Evolutionary conservation across 2,797 vertebrate species (phyloP).

Genomic region (Typhlichthys eigenmanni): DNA sequence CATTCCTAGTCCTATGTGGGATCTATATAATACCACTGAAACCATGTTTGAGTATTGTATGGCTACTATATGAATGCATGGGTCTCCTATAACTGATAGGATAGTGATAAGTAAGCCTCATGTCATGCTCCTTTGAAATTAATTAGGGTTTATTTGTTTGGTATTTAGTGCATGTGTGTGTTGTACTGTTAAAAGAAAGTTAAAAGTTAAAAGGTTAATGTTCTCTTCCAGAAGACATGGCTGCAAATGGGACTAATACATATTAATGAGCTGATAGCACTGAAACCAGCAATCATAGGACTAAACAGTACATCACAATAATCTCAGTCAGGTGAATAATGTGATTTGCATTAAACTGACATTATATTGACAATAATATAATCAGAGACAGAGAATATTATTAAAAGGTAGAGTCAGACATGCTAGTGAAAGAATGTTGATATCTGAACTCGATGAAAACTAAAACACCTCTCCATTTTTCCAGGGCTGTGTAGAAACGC

Average conservation of each 20-base stretch:
- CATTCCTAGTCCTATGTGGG: background rate
- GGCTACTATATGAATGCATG: slow-evolving; percentile 26
- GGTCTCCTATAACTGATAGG: too few relatives aligned
- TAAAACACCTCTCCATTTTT: too few relatives aligned
- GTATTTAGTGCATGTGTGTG: slow-evolving; percentile 22
- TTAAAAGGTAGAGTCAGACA: too few relatives aligned
- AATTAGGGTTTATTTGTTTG: background rate
- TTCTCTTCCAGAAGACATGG: too few relatives aligned
- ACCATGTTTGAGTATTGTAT: slow-evolving; percentile 2
- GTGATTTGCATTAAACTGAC: too few relatives aligned
- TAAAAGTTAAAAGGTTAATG: background rate
- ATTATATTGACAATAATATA: too few relatives aligned
- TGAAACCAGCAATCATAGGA: background rate
- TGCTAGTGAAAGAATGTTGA: too few relatives aligned
- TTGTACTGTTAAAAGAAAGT: slow-evolving; percentile 7
- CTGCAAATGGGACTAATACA: background rate
- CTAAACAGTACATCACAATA: slow-evolving; percentile 7
- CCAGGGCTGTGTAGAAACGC: too few relatives aligned
- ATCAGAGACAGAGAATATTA: too few relatives aligned
- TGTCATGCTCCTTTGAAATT: background rate
- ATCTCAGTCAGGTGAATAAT: background rate
- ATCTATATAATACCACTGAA: slow-evolving; percentile 2
- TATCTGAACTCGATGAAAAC: too few relatives aligned
- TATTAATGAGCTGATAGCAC: background rate
- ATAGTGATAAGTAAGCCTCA: background rate